phyloP scores from a whole-genome alignment of 2,888 invertebrate genomes.

The Patella depressa region DNA sequence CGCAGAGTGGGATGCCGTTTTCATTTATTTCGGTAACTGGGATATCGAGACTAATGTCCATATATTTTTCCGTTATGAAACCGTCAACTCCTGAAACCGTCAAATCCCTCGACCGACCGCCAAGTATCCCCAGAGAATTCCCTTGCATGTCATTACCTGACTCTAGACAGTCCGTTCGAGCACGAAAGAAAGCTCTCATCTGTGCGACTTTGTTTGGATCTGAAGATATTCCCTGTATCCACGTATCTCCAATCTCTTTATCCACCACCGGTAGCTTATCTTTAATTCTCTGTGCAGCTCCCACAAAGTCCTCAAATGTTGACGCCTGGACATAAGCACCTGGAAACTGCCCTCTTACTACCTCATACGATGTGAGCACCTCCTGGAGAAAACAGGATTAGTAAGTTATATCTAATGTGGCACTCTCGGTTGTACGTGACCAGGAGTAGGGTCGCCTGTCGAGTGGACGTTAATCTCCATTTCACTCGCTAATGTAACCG shows the following conservation, averaged over 20 bases:
- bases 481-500: too few species aligned
- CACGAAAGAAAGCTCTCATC: conserved; percentile 48
- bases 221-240: conserved; percentile 64
- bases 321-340: conserved; percentile 55
- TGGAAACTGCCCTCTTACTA: conserved; percentile 58
- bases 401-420: too few species aligned
- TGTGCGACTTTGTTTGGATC: conserved; percentile 63
- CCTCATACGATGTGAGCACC: conserved; percentile 57
- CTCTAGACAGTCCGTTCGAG: conserved; percentile 42
- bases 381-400: conserved; percentile 42
- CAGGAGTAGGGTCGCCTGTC: too few species aligned
- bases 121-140: not conserved
- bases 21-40: too few species aligned
- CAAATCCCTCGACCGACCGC: not conserved
- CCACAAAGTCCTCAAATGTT: conserved; percentile 56
- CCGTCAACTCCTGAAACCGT: not conserved
- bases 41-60: too few species aligned
- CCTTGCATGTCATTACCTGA: conserved; percentile 6
- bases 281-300: conserved; percentile 38
- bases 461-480: too few species aligned
- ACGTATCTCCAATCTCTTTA: conserved; percentile 64
- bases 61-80: too few species aligned
- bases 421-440: too few species aligned
- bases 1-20: too few species aligned
- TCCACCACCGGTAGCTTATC: conserved; percentile 48